These are phyloP conservation scores for Dynastes tityus DNA, from an alignment of 2,888 invertebrate genomes.

Conservation along the genomic window DNA sequence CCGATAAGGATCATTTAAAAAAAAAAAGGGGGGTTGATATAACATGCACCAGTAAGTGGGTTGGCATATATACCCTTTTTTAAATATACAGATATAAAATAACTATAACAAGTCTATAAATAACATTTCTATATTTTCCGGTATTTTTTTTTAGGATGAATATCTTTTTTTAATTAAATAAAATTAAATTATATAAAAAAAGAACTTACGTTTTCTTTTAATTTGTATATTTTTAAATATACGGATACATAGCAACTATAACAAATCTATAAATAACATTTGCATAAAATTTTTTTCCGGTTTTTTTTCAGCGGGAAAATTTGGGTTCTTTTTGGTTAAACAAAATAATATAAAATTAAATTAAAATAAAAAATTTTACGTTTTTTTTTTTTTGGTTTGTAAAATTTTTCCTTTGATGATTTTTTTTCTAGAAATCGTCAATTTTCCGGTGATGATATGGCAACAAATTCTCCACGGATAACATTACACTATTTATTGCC, in stretches of 20 bases:
- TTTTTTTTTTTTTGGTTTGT: neutral
- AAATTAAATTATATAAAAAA: neutral
- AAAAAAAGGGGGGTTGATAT: conserved; percentile 34
- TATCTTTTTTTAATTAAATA: neutral
- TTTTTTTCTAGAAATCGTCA: neutral
- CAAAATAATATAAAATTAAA: too few species aligned
- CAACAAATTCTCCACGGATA: conserved; percentile 27
- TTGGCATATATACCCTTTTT: neutral
- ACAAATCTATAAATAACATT: conserved; percentile 38
- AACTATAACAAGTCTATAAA: conserved; percentile 26
- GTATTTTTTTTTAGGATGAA: neutral
- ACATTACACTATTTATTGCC: conserved; percentile 21
- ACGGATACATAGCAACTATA: conserved; percentile 4
- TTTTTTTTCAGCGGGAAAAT: neutral
- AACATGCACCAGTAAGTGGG: conserved; percentile 27
- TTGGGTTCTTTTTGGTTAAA: neutral
- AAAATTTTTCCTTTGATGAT: neutral
- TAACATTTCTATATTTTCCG: conserved; percentile 32
- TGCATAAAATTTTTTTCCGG: conserved; percentile 18
- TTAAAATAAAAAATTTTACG: neutral
- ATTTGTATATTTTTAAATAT: neutral
- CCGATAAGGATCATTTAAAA: conserved; percentile 41
- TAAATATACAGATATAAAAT: neutral
- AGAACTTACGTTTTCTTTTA: conserved; percentile 1
- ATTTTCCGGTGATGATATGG: conserved; percentile 9